Base-by-base conservation (phyloP, 2,113 vertebrate species). In the Penelope pileata region DNA sequence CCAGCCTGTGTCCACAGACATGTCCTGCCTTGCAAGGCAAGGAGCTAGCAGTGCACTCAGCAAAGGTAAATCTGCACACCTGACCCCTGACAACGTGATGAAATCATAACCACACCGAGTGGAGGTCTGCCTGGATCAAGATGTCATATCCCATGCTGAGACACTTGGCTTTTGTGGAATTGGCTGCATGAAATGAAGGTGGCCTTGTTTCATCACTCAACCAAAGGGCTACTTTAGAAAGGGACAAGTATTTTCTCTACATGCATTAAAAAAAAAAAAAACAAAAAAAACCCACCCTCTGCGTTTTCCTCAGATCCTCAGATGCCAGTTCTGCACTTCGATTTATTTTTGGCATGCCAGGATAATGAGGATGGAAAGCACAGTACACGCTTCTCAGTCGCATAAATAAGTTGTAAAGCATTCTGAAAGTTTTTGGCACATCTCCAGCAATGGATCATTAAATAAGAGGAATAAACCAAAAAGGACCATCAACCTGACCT, bases 401-500 rank as follows among this genome's bases (percentile, higher is more conserved):
- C 66, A 75, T 90, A 91, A 93, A 88, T 84, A 62, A 5, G 4
- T 64, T 86, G 54, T 93, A 93, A 95, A 96, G 81, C 66, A 66
- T 81, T 70, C 92, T 79, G 83, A 79, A 90, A 82, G 79, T 83
- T 88, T 89, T 91, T 16, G 16, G 56, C 85, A 47, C 5, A 22
- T 80, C 76, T 88, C 88, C 83, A 92, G 45, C 56, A 53, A 83
- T 74, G 73, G 81, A 59, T 84, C 79, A 80, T 94, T 94, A 91
- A 96, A 59, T 80, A 76, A 74, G 66, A 91, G 86, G 69, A 84
- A 95, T 83, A 96, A 96, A 93, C 83, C 90, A 78, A 91, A 77
- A 63, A 36, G 56, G 60, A 74, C 54, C 47, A 56, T 86, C 47
- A 70, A 32, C 64, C 79, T 75, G 83, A 95, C 88, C 88, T 64